Base-by-base conservation (phyloP, 1,140 invertebrate genomes). In the Tetramorium parvispinum region DNA sequence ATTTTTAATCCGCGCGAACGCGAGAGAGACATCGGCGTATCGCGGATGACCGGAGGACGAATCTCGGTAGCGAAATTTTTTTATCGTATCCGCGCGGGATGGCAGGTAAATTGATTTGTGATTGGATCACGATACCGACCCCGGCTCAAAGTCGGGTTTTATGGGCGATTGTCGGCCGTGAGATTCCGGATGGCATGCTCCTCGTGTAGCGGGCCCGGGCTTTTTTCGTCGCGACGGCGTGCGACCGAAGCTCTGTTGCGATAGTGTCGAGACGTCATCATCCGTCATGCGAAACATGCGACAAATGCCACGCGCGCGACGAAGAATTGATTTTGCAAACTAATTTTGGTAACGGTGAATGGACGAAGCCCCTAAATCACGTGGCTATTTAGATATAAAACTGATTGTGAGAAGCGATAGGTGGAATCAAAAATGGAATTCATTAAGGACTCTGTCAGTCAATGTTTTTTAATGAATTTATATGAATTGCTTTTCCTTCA, bases 21-120 rank as follows among this genome's bases (percentile, higher is more conserved):
- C 32, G 65, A 59, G 66, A 13, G 46, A 43, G 11, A 40, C 53
- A 73, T 66, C 59, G 53, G 63, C 85, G 61, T 78, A 89, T 78
- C 85, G 73, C 57, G 57, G 32, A 87, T 53, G 61, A 89, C 27
- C 82, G 76, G 70, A 40, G 59, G 87, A 70, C 77, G 83, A 78
- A 88, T 88, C 83, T 88, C 87, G 75, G 76, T 89, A 86, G 87
- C 57, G 55, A 88, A 75, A 89, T 82, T 88, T 91, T 81, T 91
- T 91, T 89, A 87, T 85, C 85, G 63, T 83, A 49, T 43, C 71
- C 65, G 61, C 53, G 82, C 53, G 78, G 90, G 81, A 91, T 89
- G 90, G 85, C 85, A 77, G 88, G 85, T 92, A 92, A 92, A 92
- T 91, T 90, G 88, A 92, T 91, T 92, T 90, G 88, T 82, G 90